Conservation (phyloP, 2,888 invertebrate genomes). For the Hirudinaria manillensis region DNA sequence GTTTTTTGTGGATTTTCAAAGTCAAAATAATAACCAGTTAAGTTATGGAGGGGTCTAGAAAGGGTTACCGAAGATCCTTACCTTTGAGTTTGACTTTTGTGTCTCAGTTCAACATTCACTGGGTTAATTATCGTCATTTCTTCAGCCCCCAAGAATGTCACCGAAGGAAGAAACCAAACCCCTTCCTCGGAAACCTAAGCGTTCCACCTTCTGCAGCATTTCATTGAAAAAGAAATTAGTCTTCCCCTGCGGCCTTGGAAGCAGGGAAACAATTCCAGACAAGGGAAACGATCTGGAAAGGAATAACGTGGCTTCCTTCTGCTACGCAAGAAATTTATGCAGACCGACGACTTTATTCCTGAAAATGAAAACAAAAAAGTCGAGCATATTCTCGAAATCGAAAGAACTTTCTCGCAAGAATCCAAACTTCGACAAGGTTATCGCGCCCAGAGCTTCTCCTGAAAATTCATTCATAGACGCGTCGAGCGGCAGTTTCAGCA, state of each 20-base stretch:
- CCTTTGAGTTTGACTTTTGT: too few species aligned
- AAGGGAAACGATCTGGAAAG: not conserved
- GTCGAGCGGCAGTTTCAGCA: not conserved
- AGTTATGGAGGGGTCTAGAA: too few species aligned
- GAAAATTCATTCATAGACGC: conserved; percentile 16
- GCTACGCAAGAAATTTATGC: conserved; percentile 4
- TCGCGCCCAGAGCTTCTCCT: conserved; percentile 29
- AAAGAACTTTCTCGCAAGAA: not conserved
- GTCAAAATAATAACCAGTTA: too few species aligned
- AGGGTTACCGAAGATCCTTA: too few species aligned
- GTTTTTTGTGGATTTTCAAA: too few species aligned
- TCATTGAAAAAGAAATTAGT: not conserved
- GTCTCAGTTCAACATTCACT: too few species aligned
- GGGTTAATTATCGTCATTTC: too few species aligned
- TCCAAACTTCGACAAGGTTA: not conserved
- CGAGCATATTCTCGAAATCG: conserved; percentile 1
- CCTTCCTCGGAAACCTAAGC: not conserved
- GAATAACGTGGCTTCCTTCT: too few species aligned
- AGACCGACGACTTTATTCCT: not conserved
- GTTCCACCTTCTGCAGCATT: conserved; percentile 15
- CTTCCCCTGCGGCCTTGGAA: not conserved
- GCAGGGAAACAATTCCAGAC: conserved; percentile 11
- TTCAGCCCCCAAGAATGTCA: conserved; percentile 25
- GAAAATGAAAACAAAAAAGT: conserved; percentile 10
- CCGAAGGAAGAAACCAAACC: conserved; percentile 17